Evolutionary conservation across 2,888 invertebrate genomes (phyloP).

Genomic region (Aplocera efformata): DNA sequence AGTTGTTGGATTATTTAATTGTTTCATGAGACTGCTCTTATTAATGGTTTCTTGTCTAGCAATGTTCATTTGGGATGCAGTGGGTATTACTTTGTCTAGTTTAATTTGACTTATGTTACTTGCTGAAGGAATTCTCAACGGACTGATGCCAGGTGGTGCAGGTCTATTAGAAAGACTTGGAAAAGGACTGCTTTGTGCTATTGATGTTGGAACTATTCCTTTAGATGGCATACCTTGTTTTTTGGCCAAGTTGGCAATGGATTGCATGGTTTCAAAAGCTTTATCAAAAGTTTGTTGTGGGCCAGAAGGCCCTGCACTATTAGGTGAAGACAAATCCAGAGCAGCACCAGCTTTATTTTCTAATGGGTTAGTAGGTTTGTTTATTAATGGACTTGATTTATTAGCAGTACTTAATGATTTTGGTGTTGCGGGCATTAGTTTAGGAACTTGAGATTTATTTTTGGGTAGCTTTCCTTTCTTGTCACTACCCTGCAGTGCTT

Average conservation of each 20-base stretch:
- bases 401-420: conserved; percentile 61
- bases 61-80: conserved; percentile 38
- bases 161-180: conserved; percentile 52
- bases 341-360: conserved; percentile 64
- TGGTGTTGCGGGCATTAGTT: conserved; percentile 66
- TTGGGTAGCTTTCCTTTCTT: conserved; percentile 68
- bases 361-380: conserved; percentile 41
- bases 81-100: conserved; percentile 50
- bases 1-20: conserved; percentile 40
- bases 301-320: conserved; percentile 47
- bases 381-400: conserved; percentile 49
- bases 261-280: conserved; percentile 75
- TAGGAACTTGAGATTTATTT: conserved; percentile 72
- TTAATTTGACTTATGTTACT: conserved; percentile 56
- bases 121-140: conserved; percentile 58
- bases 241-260: conserved; percentile 74
- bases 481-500: conserved; percentile 62
- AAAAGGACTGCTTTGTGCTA: conserved; percentile 56
- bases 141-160: conserved; percentile 40
- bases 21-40: conserved; percentile 50
- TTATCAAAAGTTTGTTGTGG: conserved; percentile 65
- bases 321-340: conserved; percentile 72
- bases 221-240: conserved; percentile 68
- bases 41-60: conserved; percentile 51
- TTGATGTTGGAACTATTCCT: conserved; percentile 43